Percentiles rank a stretch among this genome's conserved stretches.
Conservation (phyloP, 2,888 invertebrate species). For the Macaria notata region DNA sequence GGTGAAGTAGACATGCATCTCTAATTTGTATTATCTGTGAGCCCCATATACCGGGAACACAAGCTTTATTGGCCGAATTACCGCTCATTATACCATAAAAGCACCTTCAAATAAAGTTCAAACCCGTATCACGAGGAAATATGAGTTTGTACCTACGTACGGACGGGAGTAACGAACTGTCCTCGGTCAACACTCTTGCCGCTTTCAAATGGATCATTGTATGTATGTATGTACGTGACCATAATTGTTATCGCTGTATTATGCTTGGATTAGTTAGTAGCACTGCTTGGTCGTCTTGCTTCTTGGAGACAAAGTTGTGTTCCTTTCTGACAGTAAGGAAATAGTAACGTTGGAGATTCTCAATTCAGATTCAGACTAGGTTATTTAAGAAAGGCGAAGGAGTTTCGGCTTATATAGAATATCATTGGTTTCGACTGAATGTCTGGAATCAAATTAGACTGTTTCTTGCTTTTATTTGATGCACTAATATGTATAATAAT, state of each 20-base stretch:
- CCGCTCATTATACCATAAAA: constrained; percentile 36
- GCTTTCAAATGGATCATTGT: constrained; percentile 32
- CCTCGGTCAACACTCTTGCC: constrained; percentile 39
- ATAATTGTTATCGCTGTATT: constrained; percentile 24
- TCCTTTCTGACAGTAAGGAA: too few relatives aligned
- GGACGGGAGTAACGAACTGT: constrained; percentile 43
- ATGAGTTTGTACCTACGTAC: constrained; percentile 15
- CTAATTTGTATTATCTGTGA: not conserved
- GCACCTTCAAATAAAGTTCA: constrained; percentile 9
- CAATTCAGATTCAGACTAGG: too few relatives aligned
- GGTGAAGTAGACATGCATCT: too few relatives aligned
- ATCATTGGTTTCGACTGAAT: too few relatives aligned
- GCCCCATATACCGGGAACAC: constrained; percentile 29
- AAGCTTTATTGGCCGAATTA: constrained; percentile 43
- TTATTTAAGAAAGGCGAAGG: too few relatives aligned
- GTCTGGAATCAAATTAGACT: too few relatives aligned
- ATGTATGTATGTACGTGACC: constrained; percentile 21
- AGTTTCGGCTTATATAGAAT: too few relatives aligned
- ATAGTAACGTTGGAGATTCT: too few relatives aligned
- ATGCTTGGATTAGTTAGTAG: constrained; percentile 9
- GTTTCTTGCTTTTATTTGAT: too few relatives aligned
- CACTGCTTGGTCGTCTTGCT: too few relatives aligned
- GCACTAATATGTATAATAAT: too few relatives aligned
- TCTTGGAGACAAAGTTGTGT: too few relatives aligned
- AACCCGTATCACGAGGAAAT: constrained; percentile 17